These are phyloP conservation scores for Fistularia commersonii DNA, from an alignment of 2,797 vertebrate genomes.

Conservation along the genomic window DNA sequence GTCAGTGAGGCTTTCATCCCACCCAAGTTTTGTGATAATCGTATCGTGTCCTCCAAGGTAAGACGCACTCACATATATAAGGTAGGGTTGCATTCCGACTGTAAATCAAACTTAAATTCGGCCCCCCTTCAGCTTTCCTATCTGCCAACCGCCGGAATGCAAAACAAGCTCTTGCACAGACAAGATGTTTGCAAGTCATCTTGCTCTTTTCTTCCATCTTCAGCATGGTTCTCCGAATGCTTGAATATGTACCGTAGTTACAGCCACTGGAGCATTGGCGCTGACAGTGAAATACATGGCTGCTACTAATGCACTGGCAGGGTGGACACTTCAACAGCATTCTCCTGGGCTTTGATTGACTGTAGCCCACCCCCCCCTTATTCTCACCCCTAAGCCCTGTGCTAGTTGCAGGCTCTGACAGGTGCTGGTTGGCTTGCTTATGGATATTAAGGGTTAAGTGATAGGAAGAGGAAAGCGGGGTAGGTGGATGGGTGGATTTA, in stretches of 20 bases:
- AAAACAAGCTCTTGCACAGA: slow-evolving; percentile 23
- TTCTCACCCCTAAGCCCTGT: slow-evolving; percentile 14
- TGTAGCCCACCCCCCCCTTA: slow-evolving; percentile 14
- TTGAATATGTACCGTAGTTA: slow-evolving; percentile 40
- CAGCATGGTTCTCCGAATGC: slow-evolving; percentile 21
- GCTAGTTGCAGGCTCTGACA: slow-evolving; percentile 24
- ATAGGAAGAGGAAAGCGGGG: slow-evolving; percentile 20
- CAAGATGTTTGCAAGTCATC: neutral
- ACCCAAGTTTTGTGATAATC: slow-evolving; percentile 94
- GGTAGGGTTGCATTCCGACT: slow-evolving; percentile 6
- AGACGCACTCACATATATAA: slow-evolving; percentile 25
- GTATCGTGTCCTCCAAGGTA: slow-evolving; percentile 98
- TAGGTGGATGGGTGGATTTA: slow-evolving; percentile 56
- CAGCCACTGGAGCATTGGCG: slow-evolving; percentile 43
- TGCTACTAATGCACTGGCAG: slow-evolving; percentile 56
- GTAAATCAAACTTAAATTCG: neutral
- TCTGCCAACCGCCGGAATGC: slow-evolving; percentile 17
- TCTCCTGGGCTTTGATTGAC: slow-evolving; percentile 30
- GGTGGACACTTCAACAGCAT: slow-evolving; percentile 42
- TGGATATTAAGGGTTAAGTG: slow-evolving; percentile 33
- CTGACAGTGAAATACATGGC: slow-evolving; percentile 55
- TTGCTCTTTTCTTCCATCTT: slow-evolving; percentile 10
- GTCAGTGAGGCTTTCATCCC: slow-evolving; percentile 82
- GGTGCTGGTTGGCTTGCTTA: slow-evolving; percentile 8
- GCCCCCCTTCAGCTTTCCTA: slow-evolving; percentile 9